A percentile compares a stretch with the other conserved stretches of the same genome.
phyloP scores from a whole-genome alignment of 2,113 vertebrate genomes.

The Hypanus sabinus region DNA sequence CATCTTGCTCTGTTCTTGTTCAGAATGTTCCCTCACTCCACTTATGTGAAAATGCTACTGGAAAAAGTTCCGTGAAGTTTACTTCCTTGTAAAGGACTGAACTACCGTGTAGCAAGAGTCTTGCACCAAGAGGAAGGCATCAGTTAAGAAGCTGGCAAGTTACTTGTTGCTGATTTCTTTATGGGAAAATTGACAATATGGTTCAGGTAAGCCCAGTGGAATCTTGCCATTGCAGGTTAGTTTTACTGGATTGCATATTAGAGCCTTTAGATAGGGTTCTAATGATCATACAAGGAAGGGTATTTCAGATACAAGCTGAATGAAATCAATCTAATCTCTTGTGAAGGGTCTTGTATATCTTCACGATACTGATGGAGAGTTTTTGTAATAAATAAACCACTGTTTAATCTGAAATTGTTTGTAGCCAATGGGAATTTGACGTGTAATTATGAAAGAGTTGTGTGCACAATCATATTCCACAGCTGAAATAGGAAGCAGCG shows the following conservation, averaged over 20 bases:
- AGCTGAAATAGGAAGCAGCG: background rate
- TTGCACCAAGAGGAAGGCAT: background rate
- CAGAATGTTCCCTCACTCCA: background rate
- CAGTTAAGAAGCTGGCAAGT: background rate
- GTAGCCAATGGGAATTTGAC: background rate
- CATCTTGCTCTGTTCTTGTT: background rate
- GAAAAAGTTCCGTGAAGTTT: background rate
- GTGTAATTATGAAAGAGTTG: background rate
- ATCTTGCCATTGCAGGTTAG: background rate
- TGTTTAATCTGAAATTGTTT: background rate
- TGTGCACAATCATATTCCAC: background rate
- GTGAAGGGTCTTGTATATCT: background rate
- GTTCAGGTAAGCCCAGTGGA: background rate
- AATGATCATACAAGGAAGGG: background rate
- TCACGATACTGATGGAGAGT: background rate
- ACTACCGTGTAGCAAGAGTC: background rate
- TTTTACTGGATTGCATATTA: background rate
- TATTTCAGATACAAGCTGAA: background rate
- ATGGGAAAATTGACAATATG: background rate
- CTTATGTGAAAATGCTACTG: background rate
- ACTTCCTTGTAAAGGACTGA: background rate
- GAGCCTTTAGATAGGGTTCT: background rate
- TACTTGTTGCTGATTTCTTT: background rate
- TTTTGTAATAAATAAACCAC: background rate
- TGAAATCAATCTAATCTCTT: background rate